Evolutionary conservation across 2,113 vertebrate genomes (phyloP), one percentile per base, ranked within the genome.

Genomic region (Ictalurus furcatus): DNA sequence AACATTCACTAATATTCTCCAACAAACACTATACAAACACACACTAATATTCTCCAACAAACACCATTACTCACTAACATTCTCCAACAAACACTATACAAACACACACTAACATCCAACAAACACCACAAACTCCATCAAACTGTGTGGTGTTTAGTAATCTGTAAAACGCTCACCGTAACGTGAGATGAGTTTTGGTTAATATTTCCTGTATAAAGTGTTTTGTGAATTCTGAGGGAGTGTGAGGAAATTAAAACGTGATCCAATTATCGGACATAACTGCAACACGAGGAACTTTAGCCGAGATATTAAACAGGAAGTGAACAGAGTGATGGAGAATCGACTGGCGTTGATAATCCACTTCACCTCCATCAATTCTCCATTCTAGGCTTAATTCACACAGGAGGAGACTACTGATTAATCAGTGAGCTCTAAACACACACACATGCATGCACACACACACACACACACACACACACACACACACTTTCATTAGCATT

Each of bases 341-440:
- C 82, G 58, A 84, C 59, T n/a, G 23, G 6, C 84, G 54, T 56
- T 71, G 65, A 71, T 85, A 85, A 85, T 85, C 84, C 84, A 85
- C 84, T 88, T 88, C 78, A 84, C 80, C 71, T 86, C 59, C 88
- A 87, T 89, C 85, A 85, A 25, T 85, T 85, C 84, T 83, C 73
- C 85, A 89, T 85, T 91, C 90, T 73, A 87, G 63, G 79, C 37
- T 87, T 89, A 89, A 89, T 91, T 89, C 90, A 91, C 90, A 87
- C 85, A n/a, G 90, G 86, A 87, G 90, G 73, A 89, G 85, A 87
- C 71, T 80, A 80, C 88, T 91, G 90, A 91, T 89, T 91, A 91
- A 89, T 80, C 40, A 37, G 74, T 83, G 84, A 81, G 56, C 84
- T 83, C 63, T 58, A 86, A 63, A 85, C 67, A 40, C 79, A 78